Conservation (phyloP, 2,888 invertebrate species). For the Drepanosiphum platanoidis region DNA sequence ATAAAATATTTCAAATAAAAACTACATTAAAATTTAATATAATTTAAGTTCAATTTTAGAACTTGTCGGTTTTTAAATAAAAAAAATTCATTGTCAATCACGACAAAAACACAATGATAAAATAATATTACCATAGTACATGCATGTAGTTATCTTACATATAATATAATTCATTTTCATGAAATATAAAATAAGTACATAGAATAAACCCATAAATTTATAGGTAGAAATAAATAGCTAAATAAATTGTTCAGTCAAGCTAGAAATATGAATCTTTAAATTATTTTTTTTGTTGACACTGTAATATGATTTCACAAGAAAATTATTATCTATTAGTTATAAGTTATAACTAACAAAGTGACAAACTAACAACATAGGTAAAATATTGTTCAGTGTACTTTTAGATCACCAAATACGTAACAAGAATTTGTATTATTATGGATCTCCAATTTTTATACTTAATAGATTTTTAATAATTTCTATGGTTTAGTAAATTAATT, state of each 20-base stretch:
- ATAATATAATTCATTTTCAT: not conserved
- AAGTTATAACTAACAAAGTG: no score
- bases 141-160: not conserved
- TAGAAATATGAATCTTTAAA: not conserved
- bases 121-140: not conserved
- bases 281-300: not conserved
- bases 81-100: not conserved
- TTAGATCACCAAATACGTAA: not conserved
- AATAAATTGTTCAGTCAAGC: not conserved
- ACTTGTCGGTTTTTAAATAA: not conserved
- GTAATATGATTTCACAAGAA: constrained; percentile 2
- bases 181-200: not conserved
- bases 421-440: not conserved
- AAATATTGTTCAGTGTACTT: not conserved
- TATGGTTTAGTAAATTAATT: not conserved
- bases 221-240: not conserved
- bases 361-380: not conserved
- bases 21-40: no score
- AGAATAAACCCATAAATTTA: not conserved
- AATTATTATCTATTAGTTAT: constrained; percentile 7
- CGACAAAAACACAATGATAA: not conserved
- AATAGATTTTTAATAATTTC: constrained; percentile 9
- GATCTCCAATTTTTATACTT: not conserved
- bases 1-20: not conserved
- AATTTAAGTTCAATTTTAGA: not conserved